These are phyloP conservation scores for Emys orbicularis DNA, from an alignment of 2,797 vertebrate genomes.

Conservation along the genomic window DNA sequence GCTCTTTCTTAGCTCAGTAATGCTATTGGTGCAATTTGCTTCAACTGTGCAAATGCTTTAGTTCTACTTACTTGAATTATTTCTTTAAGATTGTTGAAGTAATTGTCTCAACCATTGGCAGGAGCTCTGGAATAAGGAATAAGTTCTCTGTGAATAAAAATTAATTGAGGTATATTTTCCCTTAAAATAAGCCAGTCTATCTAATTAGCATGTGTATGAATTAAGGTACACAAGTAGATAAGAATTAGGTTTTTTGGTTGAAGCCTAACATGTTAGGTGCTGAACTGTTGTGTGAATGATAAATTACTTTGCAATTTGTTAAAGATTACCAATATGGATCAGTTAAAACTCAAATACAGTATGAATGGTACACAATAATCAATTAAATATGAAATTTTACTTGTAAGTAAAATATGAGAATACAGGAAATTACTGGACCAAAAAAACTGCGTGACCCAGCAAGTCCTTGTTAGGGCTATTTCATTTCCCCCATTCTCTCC, in stretches of 20 bases:
- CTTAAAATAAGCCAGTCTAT: constrained; percentile 34
- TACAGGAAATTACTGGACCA: background rate
- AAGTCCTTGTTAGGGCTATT: background rate
- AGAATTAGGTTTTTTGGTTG: background rate
- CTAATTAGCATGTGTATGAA: constrained; percentile 25
- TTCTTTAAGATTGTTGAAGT: constrained; percentile 50
- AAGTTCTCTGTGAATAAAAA: constrained; percentile 51
- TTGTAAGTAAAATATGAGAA: background rate
- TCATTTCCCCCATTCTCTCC: background rate
- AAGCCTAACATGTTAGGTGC: background rate
- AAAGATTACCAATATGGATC: constrained; percentile 27
- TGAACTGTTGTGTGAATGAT: constrained; percentile 27
- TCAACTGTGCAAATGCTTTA: constrained; percentile 14
- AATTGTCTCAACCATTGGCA: constrained; percentile 52
- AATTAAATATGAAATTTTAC: background rate
- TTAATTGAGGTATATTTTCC: constrained; percentile 1
- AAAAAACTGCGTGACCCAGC: background rate
- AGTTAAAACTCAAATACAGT: constrained; percentile 3
- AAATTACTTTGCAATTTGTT: constrained; percentile 27
- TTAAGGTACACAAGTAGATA: background rate
- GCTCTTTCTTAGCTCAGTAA: background rate
- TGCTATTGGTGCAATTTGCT: constrained; percentile 17
- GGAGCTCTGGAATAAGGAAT: constrained; percentile 57
- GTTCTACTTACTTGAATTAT: constrained; percentile 53
- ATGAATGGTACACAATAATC: constrained; percentile 13